Evolutionary conservation across 2,797 vertebrate species (phyloP), one percentile per base, ranked within the genome.

Genomic region (Schizothorax lantsangensis): DNA sequence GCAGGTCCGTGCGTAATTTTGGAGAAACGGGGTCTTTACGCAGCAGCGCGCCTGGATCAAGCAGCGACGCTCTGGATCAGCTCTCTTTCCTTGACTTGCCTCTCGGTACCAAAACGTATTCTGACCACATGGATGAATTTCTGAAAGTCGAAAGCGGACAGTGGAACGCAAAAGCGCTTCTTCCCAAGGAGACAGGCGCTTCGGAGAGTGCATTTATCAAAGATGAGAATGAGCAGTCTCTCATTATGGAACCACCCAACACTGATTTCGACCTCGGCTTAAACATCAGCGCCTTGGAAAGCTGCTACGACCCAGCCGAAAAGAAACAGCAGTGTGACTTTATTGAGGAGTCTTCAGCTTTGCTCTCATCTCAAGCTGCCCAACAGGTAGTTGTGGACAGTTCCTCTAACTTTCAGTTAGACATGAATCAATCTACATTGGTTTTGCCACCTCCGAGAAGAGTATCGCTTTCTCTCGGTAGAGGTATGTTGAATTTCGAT

Each of bases 221-320:
- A 74, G 93, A 95, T 80, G 95, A 96, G 17, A 91, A 93, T 11
- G 93, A 95, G 49, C 92, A 92, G 0, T 89, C 92, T 10, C 89
- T 92, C 79, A 94, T 95, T 3, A 93, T 93, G 90, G 89, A 94
- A 15, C 73, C 83, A 0, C 36, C 88, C 0, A 89, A 89, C 80
- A 59, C 91, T 26, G 89, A 68, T 43, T 94, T 95, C 6, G 91
- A 93, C 0, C 19, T 91, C 0, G 66, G 92, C 0, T 15, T 91
- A 43, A 92, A 92, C 49, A 83, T 93, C 1, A 57, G 89, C 1
- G 79, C 79, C 21, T 83, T 94, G 0, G 92, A 91, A 84, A 83
- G 77, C 85, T 91, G 91, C 77, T 92, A 90, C 7, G 92, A 92
- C 11, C 14, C 40, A 52, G 1, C 71, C 30, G 88, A 90, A n/a